Percentiles rank a stretch among this genome's conserved stretches.
Conservation (phyloP, 2,113 vertebrate species). For the Cairina moschata region DNA sequence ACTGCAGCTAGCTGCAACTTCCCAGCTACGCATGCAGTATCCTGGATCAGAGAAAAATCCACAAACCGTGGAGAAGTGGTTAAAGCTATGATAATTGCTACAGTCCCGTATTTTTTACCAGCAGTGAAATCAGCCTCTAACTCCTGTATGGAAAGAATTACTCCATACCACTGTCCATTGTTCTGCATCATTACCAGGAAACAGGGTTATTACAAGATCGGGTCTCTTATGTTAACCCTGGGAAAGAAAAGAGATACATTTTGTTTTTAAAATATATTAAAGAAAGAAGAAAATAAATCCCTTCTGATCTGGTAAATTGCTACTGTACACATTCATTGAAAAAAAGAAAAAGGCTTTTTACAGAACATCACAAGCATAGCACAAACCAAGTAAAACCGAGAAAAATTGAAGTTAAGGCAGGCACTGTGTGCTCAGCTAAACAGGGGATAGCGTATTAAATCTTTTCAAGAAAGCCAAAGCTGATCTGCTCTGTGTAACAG, state of each 20-base stretch:
- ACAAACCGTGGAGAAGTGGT: conserved; percentile 22
- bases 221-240: neutral
- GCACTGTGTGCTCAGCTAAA: neutral
- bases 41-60: conserved; percentile 38
- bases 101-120: conserved; percentile 35
- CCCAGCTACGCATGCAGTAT: neutral
- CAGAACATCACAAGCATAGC: neutral
- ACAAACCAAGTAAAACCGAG: neutral
- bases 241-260: neutral
- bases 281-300: conserved; percentile 7
- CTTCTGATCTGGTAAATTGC: neutral
- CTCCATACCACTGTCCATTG: conserved; percentile 1
- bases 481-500: neutral
- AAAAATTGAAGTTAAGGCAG: neutral
- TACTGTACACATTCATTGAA: neutral
- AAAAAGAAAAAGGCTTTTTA: neutral
- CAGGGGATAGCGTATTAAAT: neutral
- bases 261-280: neutral
- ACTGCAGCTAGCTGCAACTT: neutral
- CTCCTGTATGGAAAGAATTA: conserved; percentile 59
- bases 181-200: conserved; percentile 42
- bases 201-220: conserved; percentile 2
- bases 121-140: conserved; percentile 28
- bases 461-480: neutral
- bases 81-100: conserved; percentile 37